Evolutionary conservation across 1,140 invertebrate genomes (phyloP).

Genomic region (Macrostomum lignano): DNA sequence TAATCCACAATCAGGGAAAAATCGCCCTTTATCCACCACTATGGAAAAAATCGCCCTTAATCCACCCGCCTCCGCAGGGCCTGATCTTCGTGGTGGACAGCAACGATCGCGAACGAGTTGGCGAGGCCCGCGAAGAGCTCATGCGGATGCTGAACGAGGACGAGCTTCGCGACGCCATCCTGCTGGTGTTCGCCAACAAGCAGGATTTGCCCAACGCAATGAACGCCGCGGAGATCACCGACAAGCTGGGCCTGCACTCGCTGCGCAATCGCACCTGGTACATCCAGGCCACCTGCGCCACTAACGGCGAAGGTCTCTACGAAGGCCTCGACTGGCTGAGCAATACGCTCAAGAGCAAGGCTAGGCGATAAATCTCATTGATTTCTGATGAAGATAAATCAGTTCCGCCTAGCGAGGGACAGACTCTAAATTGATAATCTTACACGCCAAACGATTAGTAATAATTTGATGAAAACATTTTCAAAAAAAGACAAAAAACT

Average conservation of each 20-base stretch:
- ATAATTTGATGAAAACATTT: too few relatives aligned
- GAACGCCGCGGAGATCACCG: conserved; percentile 82
- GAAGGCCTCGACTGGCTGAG: conserved; percentile 50
- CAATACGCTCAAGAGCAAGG: conserved; percentile 1
- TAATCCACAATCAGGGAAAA: too few relatives aligned
- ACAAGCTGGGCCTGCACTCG: conserved; percentile 73
- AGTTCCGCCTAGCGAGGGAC: too few relatives aligned
- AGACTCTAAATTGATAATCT: too few relatives aligned
- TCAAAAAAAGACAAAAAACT: too few relatives aligned
- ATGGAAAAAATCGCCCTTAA: too few relatives aligned
- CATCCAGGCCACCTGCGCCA: conserved; percentile 41
- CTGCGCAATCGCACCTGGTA: conserved; percentile 42
- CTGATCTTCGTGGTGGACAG: conserved; percentile 93
- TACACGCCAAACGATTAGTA: too few relatives aligned
- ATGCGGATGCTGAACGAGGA: conserved; percentile 44
- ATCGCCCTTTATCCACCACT: too few relatives aligned
- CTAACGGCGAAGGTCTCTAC: conserved; percentile 69
- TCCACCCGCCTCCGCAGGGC: conserved; percentile 29
- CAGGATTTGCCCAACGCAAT: conserved; percentile 97
- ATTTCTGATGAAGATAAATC: too few relatives aligned
- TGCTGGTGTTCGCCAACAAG: conserved; percentile 96
- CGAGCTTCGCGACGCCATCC: conserved; percentile 72
- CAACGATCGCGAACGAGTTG: conserved; percentile 77
- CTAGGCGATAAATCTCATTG: neutral
- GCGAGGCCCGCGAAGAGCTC: conserved; percentile 71